A percentile compares a stretch with the other conserved stretches of the same genome.
phyloP scores from a whole-genome alignment of 2,113 vertebrate species.

The Salvator merianae region DNA sequence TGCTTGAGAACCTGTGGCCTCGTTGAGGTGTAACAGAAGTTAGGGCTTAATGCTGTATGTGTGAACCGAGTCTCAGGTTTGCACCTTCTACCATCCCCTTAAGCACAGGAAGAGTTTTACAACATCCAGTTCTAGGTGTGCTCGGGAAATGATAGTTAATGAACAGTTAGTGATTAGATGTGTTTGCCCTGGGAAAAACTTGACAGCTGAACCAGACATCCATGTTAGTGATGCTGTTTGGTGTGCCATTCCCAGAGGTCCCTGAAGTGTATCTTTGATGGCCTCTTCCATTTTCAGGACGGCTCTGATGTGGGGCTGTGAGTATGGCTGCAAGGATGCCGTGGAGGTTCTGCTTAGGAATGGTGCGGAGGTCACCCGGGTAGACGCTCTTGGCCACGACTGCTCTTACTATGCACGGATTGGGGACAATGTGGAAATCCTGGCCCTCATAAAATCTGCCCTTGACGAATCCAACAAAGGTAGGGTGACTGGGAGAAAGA shows the following conservation, averaged over 20 bases:
- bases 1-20: neutral
- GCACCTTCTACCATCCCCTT: neutral
- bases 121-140: neutral
- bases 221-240: rapidly evolving
- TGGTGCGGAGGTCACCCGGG: slow-evolving; percentile 80
- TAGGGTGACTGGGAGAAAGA: slow-evolving; percentile 15
- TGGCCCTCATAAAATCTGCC: slow-evolving; percentile 81
- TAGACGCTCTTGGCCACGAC: slow-evolving; percentile 87
- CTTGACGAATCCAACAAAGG: slow-evolving; percentile 86
- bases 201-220: too few relatives aligned
- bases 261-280: rapidly evolving
- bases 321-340: slow-evolving; percentile 89
- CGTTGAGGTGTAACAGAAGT: too few relatives aligned
- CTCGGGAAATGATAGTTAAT: neutral
- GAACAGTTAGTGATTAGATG: neutral
- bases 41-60: neutral
- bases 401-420: slow-evolving; percentile 89
- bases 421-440: slow-evolving; percentile 88
- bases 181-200: too few relatives aligned
- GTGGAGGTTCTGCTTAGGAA: slow-evolving; percentile 90
- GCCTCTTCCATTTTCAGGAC: slow-evolving; percentile 78
- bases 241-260: neutral
- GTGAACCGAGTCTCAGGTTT: neutral
- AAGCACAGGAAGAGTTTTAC: too few relatives aligned
- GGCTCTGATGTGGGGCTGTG: slow-evolving; percentile 91